Base-by-base conservation (phyloP, 2,113 vertebrate genomes). In the Pterocles gutturalis region DNA sequence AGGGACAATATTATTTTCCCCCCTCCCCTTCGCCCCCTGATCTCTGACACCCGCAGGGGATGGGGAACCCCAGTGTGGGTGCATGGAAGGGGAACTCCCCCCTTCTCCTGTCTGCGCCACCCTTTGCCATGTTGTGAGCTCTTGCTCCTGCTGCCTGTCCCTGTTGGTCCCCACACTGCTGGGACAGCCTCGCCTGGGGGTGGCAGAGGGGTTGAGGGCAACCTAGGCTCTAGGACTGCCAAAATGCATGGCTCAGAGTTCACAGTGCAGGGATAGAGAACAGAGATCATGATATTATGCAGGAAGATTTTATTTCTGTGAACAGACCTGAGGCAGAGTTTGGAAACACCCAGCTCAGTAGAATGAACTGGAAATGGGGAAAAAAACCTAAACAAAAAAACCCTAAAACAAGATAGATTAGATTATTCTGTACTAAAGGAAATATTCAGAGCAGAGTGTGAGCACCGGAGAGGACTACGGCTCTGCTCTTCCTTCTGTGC, bases 161-260 rank as follows among this genome's bases (percentile, higher is more conserved):
- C 62, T 5, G 0, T 8, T 7, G 3, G 75, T 61, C 45, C 33
- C 43, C 21, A 0, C 0, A 5, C 2, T 55, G 6, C 60, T 31
- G n/a, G 54, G 24, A 25, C 88, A 90, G 25, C 70, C 41, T n/a
- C 3, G 5, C 6, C 24, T 57, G 53, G 10, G 28, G 34, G 3
- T 58, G 19, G 36, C 1, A 3, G n/a, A 57, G 53, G 45, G 29
- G 2, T 7, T 48, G 54, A 43, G 26, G 22, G 15, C 31, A 34
- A 38, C 46, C 48, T 31, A 17, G 41, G 21, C 24, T 33, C 18
- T 53, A 2, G 6, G 28, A 24, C 38, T 33, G 24, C 54, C 4
- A 2, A 49, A 54, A 41, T 16, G 25, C 2, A 0, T 73, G 33
- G 24, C 22, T 66, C 5, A 4, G 80, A 17, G 31, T 2, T 82